Conservation (phyloP, 2,113 vertebrate species). For the Isurus oxyrinchus region DNA sequence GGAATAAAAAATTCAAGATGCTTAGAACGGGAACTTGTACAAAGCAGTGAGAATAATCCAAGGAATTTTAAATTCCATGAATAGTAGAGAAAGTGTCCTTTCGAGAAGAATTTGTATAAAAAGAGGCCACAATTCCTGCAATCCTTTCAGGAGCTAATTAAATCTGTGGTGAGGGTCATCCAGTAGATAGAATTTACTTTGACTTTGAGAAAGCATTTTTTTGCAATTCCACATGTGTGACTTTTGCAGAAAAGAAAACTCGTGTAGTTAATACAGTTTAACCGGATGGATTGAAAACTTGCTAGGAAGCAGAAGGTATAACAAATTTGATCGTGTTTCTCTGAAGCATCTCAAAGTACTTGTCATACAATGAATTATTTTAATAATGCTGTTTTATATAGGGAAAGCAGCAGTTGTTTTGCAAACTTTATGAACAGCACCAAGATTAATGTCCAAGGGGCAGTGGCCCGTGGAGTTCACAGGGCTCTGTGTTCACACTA, state of each 20-base stretch:
- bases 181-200: not conserved
- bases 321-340: not conserved
- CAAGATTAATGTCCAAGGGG: not conserved
- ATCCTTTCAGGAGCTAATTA: not conserved
- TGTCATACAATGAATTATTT: not conserved
- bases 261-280: not conserved
- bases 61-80: not conserved
- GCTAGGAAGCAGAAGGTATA: not conserved
- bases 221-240: not conserved
- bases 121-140: not conserved
- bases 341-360: not conserved
- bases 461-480: not conserved
- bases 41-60: not conserved
- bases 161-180: not conserved
- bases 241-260: not conserved
- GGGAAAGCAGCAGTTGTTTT: not conserved
- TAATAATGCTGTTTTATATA: not conserved
- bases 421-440: not conserved
- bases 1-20: not conserved
- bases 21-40: not conserved
- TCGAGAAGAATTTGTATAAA: not conserved
- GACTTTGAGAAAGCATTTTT: not conserved
- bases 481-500: not conserved
- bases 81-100: not conserved
- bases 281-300: not conserved